A percentile compares a stretch with the other conserved stretches of the same genome.
These are phyloP conservation scores for Pangasius djambal DNA, from an alignment of 2,797 vertebrate species.

Conservation along the genomic window DNA sequence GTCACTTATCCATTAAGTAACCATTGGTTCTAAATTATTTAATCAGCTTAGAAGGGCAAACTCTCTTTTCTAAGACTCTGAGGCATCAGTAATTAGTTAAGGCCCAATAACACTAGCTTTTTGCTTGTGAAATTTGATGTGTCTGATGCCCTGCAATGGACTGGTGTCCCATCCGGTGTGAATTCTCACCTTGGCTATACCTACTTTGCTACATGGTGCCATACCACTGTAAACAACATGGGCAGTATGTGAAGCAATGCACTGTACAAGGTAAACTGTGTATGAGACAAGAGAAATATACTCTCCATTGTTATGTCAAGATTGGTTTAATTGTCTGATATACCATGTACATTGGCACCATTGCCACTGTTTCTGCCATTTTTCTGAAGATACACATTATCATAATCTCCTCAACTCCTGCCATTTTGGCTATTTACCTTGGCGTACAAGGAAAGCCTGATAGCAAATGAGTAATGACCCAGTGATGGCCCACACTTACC, in stretches of 20 bases:
- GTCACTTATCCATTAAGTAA: not conserved
- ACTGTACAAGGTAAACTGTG: not conserved
- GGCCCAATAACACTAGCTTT: not conserved
- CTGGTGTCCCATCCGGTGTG: not conserved
- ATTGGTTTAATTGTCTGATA: not conserved
- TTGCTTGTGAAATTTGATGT: not conserved
- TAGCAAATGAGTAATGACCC: conserved; percentile 1
- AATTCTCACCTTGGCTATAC: not conserved
- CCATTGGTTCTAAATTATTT: not conserved
- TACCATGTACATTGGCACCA: not conserved
- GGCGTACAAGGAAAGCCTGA: not conserved
- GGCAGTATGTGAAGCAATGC: not conserved
- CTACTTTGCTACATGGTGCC: not conserved
- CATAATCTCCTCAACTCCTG: not conserved
- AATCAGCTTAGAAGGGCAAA: not conserved
- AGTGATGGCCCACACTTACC: not conserved
- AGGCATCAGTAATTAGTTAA: not conserved
- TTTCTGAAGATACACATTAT: not conserved
- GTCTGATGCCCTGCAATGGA: not conserved
- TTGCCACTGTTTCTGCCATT: not conserved
- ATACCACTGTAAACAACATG: not conserved
- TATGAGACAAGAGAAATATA: not conserved
- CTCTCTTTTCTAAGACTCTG: not conserved
- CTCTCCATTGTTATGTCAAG: not conserved
- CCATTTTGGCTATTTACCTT: not conserved